A percentile compares a stretch with the other conserved stretches of the same genome.
Conservation (phyloP, 2,797 vertebrate genomes). For the Florisuga fusca region DNA sequence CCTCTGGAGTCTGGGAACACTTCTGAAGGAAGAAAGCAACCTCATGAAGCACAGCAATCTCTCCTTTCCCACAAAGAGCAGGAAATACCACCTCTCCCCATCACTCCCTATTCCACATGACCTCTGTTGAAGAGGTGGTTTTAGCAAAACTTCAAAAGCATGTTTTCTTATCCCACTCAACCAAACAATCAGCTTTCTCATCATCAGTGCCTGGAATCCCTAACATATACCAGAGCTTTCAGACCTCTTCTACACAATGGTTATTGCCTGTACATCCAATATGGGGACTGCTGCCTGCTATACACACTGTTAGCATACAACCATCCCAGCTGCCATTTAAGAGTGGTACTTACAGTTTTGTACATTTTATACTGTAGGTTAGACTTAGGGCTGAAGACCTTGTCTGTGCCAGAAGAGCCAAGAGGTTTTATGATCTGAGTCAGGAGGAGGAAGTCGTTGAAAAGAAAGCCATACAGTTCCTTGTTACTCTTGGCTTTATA, state of each 20-base stretch:
- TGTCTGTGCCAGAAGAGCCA: slow-evolving; percentile 91
- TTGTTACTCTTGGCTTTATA: slow-evolving; percentile 99
- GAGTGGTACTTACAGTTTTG: slow-evolving; percentile 88
- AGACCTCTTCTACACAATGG: not conserved
- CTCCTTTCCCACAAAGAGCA: not conserved
- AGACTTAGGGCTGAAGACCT: slow-evolving; percentile 97
- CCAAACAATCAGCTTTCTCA: not conserved
- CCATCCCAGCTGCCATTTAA: not conserved
- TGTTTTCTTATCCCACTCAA: not conserved
- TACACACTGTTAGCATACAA: rapidly evolving
- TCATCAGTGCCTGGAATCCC: not conserved
- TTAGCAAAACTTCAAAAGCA: not conserved
- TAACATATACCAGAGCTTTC: not conserved
- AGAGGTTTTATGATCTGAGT: slow-evolving; percentile 95
- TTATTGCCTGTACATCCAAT: not conserved
- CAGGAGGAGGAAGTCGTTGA: slow-evolving; percentile 98
- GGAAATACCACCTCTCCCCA: not conserved
- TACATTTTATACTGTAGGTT: slow-evolving; percentile 99
- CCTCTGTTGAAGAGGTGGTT: not conserved
- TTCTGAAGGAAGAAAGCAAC: not conserved
- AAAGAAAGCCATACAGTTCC: slow-evolving; percentile 97
- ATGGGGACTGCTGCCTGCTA: not conserved
- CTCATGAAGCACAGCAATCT: not conserved
- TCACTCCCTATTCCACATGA: rapidly evolving
- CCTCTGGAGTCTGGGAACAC: not conserved